Evolutionary conservation across 2,888 invertebrate species (phyloP).

Genomic region (Tipula lateralis): DNA sequence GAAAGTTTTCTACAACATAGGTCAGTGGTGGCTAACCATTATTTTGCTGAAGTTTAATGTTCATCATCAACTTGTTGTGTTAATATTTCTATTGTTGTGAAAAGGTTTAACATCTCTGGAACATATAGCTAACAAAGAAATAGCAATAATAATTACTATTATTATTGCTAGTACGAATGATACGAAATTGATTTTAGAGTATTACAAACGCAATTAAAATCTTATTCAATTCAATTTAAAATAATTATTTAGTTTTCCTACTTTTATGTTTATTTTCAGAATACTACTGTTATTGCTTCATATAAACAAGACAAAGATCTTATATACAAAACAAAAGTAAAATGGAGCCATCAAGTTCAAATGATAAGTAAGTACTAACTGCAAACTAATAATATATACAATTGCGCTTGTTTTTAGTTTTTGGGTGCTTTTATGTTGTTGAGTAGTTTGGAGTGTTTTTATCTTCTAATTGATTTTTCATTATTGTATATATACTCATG

Average conservation of each 20-base stretch:
- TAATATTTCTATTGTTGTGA: neutral
- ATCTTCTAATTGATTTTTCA: neutral
- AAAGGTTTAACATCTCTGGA: neutral
- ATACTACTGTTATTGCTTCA: neutral
- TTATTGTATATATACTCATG: neutral
- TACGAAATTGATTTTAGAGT: neutral
- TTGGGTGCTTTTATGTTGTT: constrained; percentile 1
- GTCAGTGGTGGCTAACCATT: neutral
- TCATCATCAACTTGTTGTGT: neutral
- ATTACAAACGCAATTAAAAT: neutral
- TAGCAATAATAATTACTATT: neutral
- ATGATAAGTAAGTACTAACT: constrained; percentile 1
- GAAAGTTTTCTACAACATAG: neutral
- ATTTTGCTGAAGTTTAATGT: neutral
- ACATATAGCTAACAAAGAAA: neutral
- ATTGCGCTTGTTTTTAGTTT: constrained; percentile 24
- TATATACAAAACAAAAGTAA: neutral
- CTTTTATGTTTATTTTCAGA: neutral
- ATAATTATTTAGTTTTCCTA: neutral
- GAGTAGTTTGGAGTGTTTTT: neutral
- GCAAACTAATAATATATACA: neutral
- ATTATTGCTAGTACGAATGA: neutral
- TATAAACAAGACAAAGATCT: neutral
- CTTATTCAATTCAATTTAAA: neutral
- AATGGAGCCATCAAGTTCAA: constrained; percentile 29